Percentiles rank a stretch among this genome's conserved stretches.
Conservation (phyloP, 1,140 invertebrate species). For the Drosophila leontia region DNA sequence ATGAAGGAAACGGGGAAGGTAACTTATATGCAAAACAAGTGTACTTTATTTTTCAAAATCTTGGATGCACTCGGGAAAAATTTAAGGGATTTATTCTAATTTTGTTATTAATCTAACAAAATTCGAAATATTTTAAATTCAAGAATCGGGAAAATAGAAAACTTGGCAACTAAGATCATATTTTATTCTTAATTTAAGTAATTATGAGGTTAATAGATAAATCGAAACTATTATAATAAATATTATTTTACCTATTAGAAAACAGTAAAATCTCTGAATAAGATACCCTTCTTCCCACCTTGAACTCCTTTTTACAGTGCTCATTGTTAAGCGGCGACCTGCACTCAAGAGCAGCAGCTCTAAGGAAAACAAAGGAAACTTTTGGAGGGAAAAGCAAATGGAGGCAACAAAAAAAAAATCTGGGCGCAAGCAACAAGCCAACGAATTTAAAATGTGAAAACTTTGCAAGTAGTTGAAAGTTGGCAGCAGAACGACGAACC, state of each 20-base stretch:
- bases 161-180: no score
- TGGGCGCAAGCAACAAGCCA: constrained; percentile 56
- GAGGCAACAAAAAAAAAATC: constrained; percentile 33
- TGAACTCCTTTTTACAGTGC: neutral
- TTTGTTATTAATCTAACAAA: neutral
- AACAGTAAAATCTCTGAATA: neutral
- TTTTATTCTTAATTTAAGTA: no score
- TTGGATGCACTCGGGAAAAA: constrained; percentile 5
- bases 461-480: constrained; percentile 68
- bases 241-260: neutral
- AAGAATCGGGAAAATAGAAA: no score
- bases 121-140: neutral
- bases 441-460: constrained; percentile 82
- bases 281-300: neutral
- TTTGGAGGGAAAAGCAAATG: constrained; percentile 21
- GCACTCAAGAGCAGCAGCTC: constrained; percentile 25
- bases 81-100: neutral
- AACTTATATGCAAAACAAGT: constrained; percentile 6
- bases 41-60: constrained; percentile 18
- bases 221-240: no score
- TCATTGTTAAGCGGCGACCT: constrained; percentile 6
- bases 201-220: neutral
- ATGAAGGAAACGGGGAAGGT: neutral
- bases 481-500: constrained; percentile 64
- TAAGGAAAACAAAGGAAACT: constrained; percentile 48